A percentile compares a stretch with the other conserved stretches of the same genome.
Evolutionary conservation across 2,797 vertebrate genomes (phyloP).

Genomic region (Hephaestus fuliginosus): DNA sequence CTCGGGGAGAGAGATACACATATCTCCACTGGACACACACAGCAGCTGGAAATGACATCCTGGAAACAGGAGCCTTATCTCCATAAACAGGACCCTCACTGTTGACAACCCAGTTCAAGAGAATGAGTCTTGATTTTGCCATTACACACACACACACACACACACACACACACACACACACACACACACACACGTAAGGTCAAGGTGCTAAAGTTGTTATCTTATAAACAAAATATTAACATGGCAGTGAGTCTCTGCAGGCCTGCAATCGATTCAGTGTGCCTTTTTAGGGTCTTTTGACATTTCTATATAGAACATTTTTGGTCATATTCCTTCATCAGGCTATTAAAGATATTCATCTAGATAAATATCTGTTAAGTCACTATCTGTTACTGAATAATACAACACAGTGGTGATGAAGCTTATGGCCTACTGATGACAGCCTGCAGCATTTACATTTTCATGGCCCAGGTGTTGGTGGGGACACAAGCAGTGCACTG

Average conservation of each 20-base stretch:
- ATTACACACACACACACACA: conserved; percentile 25
- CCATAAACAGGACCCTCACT: conserved; percentile 62
- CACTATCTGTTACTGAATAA: no score
- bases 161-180: no score
- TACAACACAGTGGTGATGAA: no score
- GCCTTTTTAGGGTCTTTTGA: background rate
- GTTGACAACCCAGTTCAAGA: conserved; percentile 43
- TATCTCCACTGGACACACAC: conserved; percentile 68
- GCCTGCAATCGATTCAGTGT: background rate
- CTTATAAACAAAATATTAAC: background rate
- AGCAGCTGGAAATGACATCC: conserved; percentile 72
- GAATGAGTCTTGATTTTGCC: conserved; percentile 51
- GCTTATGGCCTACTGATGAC: no score
- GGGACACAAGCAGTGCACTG: no score
- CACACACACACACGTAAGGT: conserved; percentile 17
- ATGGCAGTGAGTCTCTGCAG: background rate
- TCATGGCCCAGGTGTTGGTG: no score
- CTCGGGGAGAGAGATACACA: conserved; percentile 59
- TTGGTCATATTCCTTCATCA: background rate
- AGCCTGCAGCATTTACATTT: no score
- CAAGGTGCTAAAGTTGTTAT: conserved; percentile 1
- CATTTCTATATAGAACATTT: background rate
- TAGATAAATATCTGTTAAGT: no score
- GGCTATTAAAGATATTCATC: background rate
- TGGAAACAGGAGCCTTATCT: conserved; percentile 79